Percentiles rank a stretch among this genome's conserved stretches.
phyloP scores from a whole-genome alignment of 2,888 invertebrate genomes.

The Galeruca laticollis region DNA sequence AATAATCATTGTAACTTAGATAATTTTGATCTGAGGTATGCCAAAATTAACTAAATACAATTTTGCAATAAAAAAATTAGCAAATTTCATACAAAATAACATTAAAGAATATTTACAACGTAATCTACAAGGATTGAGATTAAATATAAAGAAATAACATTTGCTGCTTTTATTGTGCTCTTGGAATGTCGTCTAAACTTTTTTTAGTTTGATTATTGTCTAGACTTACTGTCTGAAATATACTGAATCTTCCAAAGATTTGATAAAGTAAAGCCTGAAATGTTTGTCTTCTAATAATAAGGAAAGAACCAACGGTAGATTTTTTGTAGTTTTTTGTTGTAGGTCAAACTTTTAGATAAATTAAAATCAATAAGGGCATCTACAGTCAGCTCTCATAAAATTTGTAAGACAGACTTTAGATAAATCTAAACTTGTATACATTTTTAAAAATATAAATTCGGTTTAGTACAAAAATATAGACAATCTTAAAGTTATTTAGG shows the following conservation, averaged over 20 bases:
- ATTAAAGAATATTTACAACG: too few species aligned
- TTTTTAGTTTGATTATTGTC: conserved; percentile 47
- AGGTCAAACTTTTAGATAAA: neutral
- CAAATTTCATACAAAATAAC: too few species aligned
- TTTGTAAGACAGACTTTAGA: conserved; percentile 1
- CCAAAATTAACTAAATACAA: too few species aligned
- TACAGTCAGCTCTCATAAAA: neutral
- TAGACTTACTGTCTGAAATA: conserved; percentile 41
- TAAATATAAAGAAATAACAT: conserved; percentile 20
- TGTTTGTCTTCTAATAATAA: neutral
- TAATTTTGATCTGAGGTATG: too few species aligned
- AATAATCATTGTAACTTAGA: too few species aligned
- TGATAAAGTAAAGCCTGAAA: neutral
- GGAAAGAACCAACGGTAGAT: neutral
- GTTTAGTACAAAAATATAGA: conserved; percentile 17
- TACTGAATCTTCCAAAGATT: conserved; percentile 11
- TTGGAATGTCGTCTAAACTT: conserved; percentile 53
- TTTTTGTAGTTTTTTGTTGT: neutral
- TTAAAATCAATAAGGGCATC: neutral
- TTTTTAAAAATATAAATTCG: conserved; percentile 17
- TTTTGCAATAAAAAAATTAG: too few species aligned
- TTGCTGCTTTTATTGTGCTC: conserved; percentile 44
- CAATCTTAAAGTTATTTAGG: neutral
- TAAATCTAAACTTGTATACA: conserved; percentile 6
- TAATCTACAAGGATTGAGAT: conserved; percentile 1